Base-by-base conservation (phyloP, 2,888 invertebrate species). In the Magallana nippona region DNA sequence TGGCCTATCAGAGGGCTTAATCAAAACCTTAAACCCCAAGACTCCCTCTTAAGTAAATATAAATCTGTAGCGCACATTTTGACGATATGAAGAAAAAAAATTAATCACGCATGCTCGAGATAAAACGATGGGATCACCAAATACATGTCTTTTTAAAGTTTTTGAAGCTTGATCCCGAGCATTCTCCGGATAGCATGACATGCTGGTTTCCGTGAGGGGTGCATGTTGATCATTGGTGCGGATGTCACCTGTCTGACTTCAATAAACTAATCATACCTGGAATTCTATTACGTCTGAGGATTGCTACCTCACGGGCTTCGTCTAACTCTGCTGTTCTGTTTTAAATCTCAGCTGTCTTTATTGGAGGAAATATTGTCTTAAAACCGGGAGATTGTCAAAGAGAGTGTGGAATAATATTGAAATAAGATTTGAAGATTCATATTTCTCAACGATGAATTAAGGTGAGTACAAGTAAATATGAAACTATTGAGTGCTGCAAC, bases 31-130 rank as follows among this genome's bases (percentile, higher is more conserved):
- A 71, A 71, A 71, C 71, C 71, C 60, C 71, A 32, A 71, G 71
- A 71, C 71, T 71, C 71, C 71, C 32, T 22, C 71, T 27, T 71
- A 71, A 71, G 71, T 71, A 71, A 71, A 71, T 71, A 71, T 71
- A 71, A 71, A 27, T 71, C 44, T 44, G 27, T 27, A 71, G 15
- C 71, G 32, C 71, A 71, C 71, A 71, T 71, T 71, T 71, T 11
- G 71, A 71, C 71, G 71, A 71, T 71, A 71, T 71, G 71, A 71
- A 71, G 44, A 44, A 71, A 22, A 71, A 71, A 63, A 11, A 5
- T 71, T 71, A 71, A 71, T 71, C 71, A 71, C 71, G 71, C 71
- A 71, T 71, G 71, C 71, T 15, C 71, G 71, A 71, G 71, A 71
- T 71, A 71, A 71, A 71, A 71, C 27, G 71, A 71, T 71, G 71